These are phyloP conservation scores for Glareola pratincola DNA, from an alignment of 2,113 vertebrate species.

Conservation along the genomic window DNA sequence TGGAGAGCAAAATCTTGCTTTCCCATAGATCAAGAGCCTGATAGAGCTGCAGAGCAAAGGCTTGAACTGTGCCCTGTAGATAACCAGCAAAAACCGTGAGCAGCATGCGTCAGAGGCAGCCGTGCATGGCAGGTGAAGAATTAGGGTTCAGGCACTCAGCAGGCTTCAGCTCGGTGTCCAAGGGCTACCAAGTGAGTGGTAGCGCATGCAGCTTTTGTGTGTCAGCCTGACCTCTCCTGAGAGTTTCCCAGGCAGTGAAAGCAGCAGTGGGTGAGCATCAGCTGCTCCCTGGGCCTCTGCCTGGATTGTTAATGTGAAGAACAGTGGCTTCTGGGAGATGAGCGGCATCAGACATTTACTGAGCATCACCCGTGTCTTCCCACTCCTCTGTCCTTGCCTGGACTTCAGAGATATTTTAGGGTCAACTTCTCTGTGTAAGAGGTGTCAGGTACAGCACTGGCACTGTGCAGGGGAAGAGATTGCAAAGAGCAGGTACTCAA, in stretches of 20 bases:
- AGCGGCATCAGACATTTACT: too few relatives aligned
- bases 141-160: not conserved
- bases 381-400: not conserved
- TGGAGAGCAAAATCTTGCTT: not conserved
- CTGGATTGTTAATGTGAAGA: not conserved
- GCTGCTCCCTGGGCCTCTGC: not conserved
- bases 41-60: not conserved
- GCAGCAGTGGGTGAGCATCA: not conserved
- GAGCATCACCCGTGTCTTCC: not conserved
- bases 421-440: not conserved
- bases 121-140: not conserved
- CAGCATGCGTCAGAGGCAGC: not conserved
- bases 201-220: not conserved
- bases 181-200: not conserved
- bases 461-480: not conserved
- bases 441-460: fast-evolving
- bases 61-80: constrained; percentile 23
- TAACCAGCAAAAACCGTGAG: not conserved
- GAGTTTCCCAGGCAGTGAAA: not conserved
- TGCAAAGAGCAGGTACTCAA: not conserved
- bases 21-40: not conserved
- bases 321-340: not conserved
- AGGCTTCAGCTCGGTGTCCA: not conserved
- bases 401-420: not conserved
- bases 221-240: not conserved